These are phyloP conservation scores for Clunio marinus DNA, from an alignment of 2,888 invertebrate species.

Conservation along the genomic window DNA sequence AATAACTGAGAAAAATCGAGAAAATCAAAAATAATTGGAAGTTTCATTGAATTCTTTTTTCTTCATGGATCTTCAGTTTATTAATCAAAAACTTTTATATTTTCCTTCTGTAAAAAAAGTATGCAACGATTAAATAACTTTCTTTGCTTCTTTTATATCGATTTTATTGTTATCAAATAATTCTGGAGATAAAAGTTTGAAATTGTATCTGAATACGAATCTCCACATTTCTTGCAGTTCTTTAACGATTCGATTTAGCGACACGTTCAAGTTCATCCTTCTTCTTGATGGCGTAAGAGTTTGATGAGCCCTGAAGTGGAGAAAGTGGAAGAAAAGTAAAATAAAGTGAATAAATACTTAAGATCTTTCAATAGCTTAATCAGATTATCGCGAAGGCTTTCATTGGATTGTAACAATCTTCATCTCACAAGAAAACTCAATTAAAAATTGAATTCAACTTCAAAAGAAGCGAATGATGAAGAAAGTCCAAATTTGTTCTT, in stretches of 20 bases:
- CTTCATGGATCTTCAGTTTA: no score
- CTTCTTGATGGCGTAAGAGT: conserved; percentile 99
- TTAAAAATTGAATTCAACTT: background rate
- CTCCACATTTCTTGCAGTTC: conserved; percentile 33
- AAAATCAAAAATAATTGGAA: no score
- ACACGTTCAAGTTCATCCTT: conserved; percentile 99
- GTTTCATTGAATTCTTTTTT: no score
- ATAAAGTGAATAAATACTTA: conserved; percentile 3
- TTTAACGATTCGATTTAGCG: conserved; percentile 99
- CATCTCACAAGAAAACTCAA: background rate
- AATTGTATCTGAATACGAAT: background rate
- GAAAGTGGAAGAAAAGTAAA: conserved; percentile 40
- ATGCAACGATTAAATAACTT: background rate
- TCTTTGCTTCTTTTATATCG: conserved; percentile 2
- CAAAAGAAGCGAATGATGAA: conserved; percentile 18
- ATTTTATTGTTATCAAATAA: conserved; percentile 24
- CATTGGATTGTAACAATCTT: conserved; percentile 37
- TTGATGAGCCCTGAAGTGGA: conserved; percentile 81
- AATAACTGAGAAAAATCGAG: no score
- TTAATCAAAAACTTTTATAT: no score
- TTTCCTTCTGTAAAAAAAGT: background rate
- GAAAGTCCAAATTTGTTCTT: conserved; percentile 37
- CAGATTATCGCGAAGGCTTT: no score
- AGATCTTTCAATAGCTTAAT: no score
- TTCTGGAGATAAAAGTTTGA: conserved; percentile 14